phyloP scores from a whole-genome alignment of 1,140 invertebrate genomes.

The Wasmannia auropunctata region DNA sequence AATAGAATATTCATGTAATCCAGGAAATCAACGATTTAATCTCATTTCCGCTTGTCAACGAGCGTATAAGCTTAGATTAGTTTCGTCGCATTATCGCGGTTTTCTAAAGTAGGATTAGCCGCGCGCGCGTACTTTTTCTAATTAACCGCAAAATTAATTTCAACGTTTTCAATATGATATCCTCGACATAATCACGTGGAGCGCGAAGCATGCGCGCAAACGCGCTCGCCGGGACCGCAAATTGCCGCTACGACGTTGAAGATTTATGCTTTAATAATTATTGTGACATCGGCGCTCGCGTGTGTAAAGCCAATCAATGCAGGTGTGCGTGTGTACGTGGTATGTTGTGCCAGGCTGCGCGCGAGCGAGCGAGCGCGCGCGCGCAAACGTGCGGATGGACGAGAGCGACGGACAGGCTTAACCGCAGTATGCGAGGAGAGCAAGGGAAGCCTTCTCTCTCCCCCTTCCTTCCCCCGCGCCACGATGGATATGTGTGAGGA shows the following conservation, averaged over 20 bases:
- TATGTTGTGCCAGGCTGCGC: conserved; percentile 46
- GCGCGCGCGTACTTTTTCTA: neutral
- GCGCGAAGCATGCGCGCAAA: neutral
- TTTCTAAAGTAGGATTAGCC: neutral
- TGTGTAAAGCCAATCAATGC: conserved; percentile 69
- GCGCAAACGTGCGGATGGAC: conserved; percentile 69
- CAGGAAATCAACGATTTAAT: neutral
- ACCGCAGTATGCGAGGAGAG: conserved; percentile 52
- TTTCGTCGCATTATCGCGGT: neutral
- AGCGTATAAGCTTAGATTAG: neutral
- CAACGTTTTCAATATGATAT: neutral
- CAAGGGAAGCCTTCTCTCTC: conserved; percentile 17
- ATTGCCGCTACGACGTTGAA: conserved; percentile 46
- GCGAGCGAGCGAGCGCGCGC: conserved; percentile 58
- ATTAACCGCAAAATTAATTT: conserved; percentile 28
- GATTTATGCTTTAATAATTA: conserved; percentile 83
- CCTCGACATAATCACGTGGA: neutral
- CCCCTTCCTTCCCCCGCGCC: neutral
- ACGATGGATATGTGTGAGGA: conserved; percentile 62
- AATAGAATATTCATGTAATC: neutral
- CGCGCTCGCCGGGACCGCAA: neutral
- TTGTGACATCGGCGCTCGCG: conserved; percentile 78
- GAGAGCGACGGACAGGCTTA: conserved; percentile 70
- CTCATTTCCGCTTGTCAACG: neutral
- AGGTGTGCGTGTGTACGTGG: conserved; percentile 65